phyloP scores from a whole-genome alignment of 1,140 invertebrate species.

The Hyphantria cunea region DNA sequence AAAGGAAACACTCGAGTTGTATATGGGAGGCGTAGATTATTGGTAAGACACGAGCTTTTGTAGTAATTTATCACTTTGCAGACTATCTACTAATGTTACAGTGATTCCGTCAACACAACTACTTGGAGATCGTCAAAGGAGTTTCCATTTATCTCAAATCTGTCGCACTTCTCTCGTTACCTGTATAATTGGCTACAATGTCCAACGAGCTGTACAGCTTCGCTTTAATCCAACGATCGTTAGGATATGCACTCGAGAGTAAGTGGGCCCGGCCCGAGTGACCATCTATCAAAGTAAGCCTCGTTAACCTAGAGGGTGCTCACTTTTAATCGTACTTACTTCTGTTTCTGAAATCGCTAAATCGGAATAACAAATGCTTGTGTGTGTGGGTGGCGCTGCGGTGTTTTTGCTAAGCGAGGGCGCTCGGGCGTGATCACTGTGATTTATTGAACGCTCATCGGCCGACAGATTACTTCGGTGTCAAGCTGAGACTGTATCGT shows the following conservation, averaged over 20 bases:
- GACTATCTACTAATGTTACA: too few relatives aligned
- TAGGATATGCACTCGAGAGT: constrained; percentile 23
- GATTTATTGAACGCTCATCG: neutral
- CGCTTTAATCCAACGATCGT: constrained; percentile 18
- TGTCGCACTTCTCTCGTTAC: constrained; percentile 8
- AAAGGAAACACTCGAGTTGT: too few relatives aligned
- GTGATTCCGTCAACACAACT: neutral
- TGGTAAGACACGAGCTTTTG: too few relatives aligned
- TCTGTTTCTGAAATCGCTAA: constrained; percentile 27
- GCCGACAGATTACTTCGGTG: too few relatives aligned
- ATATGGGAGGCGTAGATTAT: too few relatives aligned
- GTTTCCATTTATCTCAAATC: constrained; percentile 17
- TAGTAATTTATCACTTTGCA: too few relatives aligned
- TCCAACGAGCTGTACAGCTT: constrained; percentile 13
- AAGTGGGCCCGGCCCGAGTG: constrained; percentile 19
- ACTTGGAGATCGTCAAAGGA: constrained; percentile 11
- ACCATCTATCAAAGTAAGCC: constrained; percentile 32
- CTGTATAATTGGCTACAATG: constrained; percentile 19
- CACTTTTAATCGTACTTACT: constrained; percentile 28
- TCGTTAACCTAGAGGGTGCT: constrained; percentile 29
- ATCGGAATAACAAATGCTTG: constrained; percentile 19
- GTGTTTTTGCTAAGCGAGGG: neutral
- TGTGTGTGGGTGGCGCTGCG: neutral
- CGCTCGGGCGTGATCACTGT: neutral
- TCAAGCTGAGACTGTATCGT: too few relatives aligned